Conservation (phyloP, 2,888 invertebrate species). For the Rotaria socialis region DNA sequence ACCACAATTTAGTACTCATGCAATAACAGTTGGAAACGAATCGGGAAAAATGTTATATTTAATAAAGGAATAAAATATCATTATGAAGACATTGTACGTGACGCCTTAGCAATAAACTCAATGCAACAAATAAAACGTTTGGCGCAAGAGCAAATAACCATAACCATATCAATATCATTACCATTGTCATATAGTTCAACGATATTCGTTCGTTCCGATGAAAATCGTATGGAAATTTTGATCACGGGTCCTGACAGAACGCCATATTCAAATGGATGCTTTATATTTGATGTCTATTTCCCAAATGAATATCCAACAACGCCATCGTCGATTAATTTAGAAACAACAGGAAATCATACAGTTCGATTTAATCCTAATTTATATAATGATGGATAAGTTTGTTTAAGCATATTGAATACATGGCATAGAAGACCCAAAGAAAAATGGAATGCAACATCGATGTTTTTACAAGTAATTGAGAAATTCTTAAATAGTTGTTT, state of each 20-base stretch:
- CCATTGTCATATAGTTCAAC: slow-evolving; percentile 87
- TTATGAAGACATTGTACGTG: slow-evolving; percentile 79
- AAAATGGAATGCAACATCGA: slow-evolving; percentile 93
- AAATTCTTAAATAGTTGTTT: no score
- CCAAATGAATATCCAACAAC: slow-evolving; percentile 60
- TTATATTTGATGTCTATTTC: slow-evolving; percentile 61
- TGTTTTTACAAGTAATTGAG: slow-evolving; percentile 69
- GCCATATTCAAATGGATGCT: slow-evolving; percentile 62
- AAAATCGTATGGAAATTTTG: slow-evolving; percentile 83
- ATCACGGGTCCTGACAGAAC: slow-evolving; percentile 76
- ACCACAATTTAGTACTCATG: slow-evolving; percentile 78
- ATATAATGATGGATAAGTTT: slow-evolving; percentile 75
- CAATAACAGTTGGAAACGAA: slow-evolving; percentile 75
- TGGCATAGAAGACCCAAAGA: slow-evolving; percentile 95
- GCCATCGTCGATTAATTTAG: slow-evolving; percentile 59
- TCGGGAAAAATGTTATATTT: slow-evolving; percentile 72
- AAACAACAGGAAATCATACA: slow-evolving; percentile 60
- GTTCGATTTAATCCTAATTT: slow-evolving; percentile 61
- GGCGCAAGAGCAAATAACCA: slow-evolving; percentile 89
- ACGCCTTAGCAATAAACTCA: slow-evolving; percentile 78
- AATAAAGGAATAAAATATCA: slow-evolving; percentile 70
- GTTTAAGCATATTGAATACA: slow-evolving; percentile 86
- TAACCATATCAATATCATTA: slow-evolving; percentile 82
- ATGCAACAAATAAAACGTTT: slow-evolving; percentile 80
- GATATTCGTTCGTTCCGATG: slow-evolving; percentile 88